Percentiles rank a stretch among this genome's conserved stretches.
phyloP scores from a whole-genome alignment of 2,888 invertebrate genomes.

The Isoperla grammatica region DNA sequence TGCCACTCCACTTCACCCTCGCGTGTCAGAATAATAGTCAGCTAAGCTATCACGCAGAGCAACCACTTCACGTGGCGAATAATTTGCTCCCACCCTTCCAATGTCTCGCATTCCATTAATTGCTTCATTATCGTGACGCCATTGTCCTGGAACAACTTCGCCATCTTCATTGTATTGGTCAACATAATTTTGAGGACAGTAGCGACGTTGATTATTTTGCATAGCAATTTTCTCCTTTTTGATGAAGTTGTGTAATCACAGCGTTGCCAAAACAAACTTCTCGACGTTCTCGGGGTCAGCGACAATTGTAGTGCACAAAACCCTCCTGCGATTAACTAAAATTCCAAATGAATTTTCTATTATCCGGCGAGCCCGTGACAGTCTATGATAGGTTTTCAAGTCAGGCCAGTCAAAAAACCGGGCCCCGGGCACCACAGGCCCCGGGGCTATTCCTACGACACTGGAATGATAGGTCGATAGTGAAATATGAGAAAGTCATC shows the following conservation, averaged over 20 bases:
- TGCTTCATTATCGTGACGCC: not conserved
- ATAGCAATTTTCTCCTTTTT: not conserved
- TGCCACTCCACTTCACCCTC: not conserved
- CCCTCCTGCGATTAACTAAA: conserved; percentile 5
- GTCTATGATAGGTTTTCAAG: conserved; percentile 10
- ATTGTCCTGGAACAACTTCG: not conserved
- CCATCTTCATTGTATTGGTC: not conserved
- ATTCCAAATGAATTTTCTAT: conserved; percentile 18
- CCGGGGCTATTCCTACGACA: too few relatives aligned
- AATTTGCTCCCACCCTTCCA: not conserved
- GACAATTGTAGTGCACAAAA: too few relatives aligned
- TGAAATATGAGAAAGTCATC: too few relatives aligned
- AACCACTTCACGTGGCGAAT: not conserved
- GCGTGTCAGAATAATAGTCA: not conserved
- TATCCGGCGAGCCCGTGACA: conserved; percentile 4
- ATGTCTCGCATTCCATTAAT: not conserved
- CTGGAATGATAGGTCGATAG: too few relatives aligned
- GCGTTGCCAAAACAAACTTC: conserved; percentile 3
- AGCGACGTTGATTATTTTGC: too few relatives aligned
- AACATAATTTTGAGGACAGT: too few relatives aligned
- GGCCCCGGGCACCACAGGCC: too few relatives aligned
- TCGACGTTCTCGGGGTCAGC: too few relatives aligned
- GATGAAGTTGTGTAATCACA: conserved; percentile 16
- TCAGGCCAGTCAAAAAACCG: too few relatives aligned
- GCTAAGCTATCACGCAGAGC: not conserved